Conservation (phyloP, 2,888 invertebrate genomes). For the Panopea generosa region DNA sequence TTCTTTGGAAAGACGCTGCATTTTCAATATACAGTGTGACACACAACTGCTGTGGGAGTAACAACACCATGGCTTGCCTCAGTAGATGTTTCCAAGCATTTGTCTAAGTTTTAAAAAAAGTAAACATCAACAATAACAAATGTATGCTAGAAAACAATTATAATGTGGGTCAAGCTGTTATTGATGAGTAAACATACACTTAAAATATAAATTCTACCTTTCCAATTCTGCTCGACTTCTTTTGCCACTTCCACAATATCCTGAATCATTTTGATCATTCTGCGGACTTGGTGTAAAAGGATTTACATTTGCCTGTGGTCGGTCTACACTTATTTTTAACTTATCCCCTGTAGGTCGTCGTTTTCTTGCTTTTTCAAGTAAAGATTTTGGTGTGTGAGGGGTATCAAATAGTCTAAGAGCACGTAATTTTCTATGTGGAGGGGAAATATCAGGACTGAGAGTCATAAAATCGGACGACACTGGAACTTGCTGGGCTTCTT, state of each 20-base stretch:
- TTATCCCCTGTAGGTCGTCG: slow-evolving; percentile 63
- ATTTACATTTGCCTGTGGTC: slow-evolving; percentile 89
- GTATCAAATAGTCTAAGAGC: slow-evolving; percentile 91
- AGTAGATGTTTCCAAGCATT: no score
- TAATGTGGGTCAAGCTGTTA: no score
- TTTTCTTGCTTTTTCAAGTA: slow-evolving; percentile 88
- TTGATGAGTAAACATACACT: no score
- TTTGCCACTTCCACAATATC: slow-evolving; percentile 88
- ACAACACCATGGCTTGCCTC: no score
- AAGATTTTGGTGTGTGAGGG: slow-evolving; percentile 94
- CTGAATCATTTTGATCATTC: slow-evolving; percentile 55
- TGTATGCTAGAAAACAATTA: no score
- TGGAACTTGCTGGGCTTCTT: slow-evolving; percentile 62
- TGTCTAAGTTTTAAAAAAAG: no score
- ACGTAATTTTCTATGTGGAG: slow-evolving; percentile 86
- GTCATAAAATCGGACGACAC: slow-evolving; percentile 55
- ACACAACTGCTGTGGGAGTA: no score
- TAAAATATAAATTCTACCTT: no score
- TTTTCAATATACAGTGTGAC: no score
- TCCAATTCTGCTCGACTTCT: slow-evolving; percentile 88
- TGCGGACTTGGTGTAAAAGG: slow-evolving; percentile 88
- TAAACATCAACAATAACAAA: no score
- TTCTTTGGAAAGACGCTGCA: no score
- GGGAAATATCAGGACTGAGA: slow-evolving; percentile 78
- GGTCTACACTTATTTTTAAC: slow-evolving; percentile 47